phyloP scores from a whole-genome alignment of 2,888 invertebrate genomes.

The Trichacis sp. region DNA sequence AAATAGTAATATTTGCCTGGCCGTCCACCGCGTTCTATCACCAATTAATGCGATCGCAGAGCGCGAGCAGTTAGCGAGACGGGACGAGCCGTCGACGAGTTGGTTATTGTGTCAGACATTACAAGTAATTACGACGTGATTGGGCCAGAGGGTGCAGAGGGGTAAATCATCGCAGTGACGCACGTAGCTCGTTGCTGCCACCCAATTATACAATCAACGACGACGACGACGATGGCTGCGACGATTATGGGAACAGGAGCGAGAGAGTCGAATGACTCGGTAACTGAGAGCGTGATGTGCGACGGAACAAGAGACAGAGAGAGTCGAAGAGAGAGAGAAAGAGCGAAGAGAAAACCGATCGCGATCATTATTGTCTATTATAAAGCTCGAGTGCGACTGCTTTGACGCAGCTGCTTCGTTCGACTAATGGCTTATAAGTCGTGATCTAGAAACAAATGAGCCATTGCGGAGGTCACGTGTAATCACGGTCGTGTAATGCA shows the following conservation, averaged over 20 bases:
- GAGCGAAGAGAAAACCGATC: conserved; percentile 59
- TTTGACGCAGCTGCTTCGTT: conserved; percentile 45
- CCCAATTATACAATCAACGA: conserved; percentile 68
- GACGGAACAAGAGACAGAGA: conserved; percentile 33
- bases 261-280: conserved; percentile 31
- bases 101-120: conserved; percentile 69
- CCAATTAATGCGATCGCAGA: conserved; percentile 68
- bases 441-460: conserved; percentile 52
- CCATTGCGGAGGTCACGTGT: conserved; percentile 52
- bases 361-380: conserved; percentile 44
- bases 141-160: conserved; percentile 57
- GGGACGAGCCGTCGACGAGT: conserved; percentile 61
- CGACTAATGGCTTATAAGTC: conserved; percentile 35
- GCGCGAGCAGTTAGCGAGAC: conserved; percentile 55
- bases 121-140: conserved; percentile 69
- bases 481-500: conserved; percentile 35
- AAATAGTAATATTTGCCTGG: conserved; percentile 62
- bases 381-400: conserved; percentile 41
- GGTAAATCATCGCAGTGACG: conserved; percentile 68
- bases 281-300: conserved; percentile 24
- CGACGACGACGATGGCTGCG: conserved; percentile 43
- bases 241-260: conserved; percentile 24
- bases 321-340: conserved; percentile 44
- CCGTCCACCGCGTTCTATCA: conserved; percentile 62
- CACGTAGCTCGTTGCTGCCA: conserved; percentile 68